Evolutionary conservation across 2,113 vertebrate genomes (phyloP).

Genomic region (Eublepharis macularius): DNA sequence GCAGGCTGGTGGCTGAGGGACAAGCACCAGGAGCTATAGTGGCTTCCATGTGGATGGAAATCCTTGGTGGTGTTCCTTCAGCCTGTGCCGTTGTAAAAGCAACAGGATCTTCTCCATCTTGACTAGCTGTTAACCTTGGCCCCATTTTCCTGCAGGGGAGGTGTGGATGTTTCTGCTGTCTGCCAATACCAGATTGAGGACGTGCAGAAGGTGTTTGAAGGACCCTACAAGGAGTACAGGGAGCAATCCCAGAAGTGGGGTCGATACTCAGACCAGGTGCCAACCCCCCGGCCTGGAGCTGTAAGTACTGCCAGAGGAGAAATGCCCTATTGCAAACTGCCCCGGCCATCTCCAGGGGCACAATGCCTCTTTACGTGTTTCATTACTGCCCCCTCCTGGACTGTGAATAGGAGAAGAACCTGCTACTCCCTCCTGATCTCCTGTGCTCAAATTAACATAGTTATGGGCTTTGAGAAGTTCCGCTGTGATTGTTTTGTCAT

Average conservation of each 20-base stretch:
- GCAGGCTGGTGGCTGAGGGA: background rate
- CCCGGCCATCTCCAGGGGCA: rapidly evolving
- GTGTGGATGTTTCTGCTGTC: conserved; percentile 89
- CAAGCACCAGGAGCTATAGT: background rate
- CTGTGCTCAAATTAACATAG: background rate
- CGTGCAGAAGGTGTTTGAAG: conserved; percentile 90
- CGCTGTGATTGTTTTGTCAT: background rate
- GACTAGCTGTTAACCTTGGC: background rate
- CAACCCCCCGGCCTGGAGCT: conserved; percentile 86
- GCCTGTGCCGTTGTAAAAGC: background rate
- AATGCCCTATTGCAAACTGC: rapidly evolving
- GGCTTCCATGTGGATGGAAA: background rate
- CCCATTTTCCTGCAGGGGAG: conserved; percentile 78
- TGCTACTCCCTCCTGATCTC: background rate
- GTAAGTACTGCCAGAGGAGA: conserved; percentile 75
- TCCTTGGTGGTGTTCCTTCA: background rate
- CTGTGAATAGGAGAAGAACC: too few relatives aligned
- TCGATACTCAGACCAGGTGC: conserved; percentile 81
- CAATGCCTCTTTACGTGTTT: background rate
- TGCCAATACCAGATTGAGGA: conserved; percentile 89
- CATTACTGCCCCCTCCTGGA: background rate
- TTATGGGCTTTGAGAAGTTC: background rate
- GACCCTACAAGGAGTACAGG: conserved; percentile 91
- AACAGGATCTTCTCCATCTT: background rate
- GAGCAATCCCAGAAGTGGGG: conserved; percentile 91